Conservation (phyloP, 1,140 invertebrate genomes). For the Eurosta solidaginis region DNA sequence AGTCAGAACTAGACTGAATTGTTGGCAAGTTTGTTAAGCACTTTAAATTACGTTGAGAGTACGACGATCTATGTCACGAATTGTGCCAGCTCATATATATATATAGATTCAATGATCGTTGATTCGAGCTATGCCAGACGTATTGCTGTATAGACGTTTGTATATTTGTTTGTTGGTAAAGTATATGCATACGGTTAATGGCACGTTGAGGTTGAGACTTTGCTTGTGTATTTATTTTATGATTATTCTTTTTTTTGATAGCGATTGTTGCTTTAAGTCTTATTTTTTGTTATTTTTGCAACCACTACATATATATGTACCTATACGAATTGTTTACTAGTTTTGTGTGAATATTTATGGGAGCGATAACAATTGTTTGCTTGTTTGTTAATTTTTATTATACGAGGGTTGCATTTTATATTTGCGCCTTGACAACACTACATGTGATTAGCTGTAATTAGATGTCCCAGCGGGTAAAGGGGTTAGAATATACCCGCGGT, state of each 20-base stretch:
- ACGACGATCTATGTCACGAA: not conserved
- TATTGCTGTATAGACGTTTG: not conserved
- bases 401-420: no score
- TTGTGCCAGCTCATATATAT: conserved; percentile 9
- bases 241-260: not conserved
- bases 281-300: not conserved
- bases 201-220: not conserved
- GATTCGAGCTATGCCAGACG: not conserved
- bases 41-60: conserved; percentile 21
- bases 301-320: not conserved
- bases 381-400: not conserved
- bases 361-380: conserved; percentile 13
- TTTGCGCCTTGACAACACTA: no score
- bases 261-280: not conserved
- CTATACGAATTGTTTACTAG: not conserved
- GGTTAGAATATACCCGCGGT: no score
- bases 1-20: conserved; percentile 34
- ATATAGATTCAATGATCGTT: conserved; percentile 11
- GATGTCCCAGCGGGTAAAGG: no score
- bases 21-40: conserved; percentile 2
- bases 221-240: not conserved
- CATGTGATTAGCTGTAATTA: no score
- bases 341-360: not conserved
- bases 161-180: no score
- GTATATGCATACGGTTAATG: not conserved